Base-by-base conservation (phyloP, 2,113 vertebrate species). In the Lycocorax pyrrhopterus region DNA sequence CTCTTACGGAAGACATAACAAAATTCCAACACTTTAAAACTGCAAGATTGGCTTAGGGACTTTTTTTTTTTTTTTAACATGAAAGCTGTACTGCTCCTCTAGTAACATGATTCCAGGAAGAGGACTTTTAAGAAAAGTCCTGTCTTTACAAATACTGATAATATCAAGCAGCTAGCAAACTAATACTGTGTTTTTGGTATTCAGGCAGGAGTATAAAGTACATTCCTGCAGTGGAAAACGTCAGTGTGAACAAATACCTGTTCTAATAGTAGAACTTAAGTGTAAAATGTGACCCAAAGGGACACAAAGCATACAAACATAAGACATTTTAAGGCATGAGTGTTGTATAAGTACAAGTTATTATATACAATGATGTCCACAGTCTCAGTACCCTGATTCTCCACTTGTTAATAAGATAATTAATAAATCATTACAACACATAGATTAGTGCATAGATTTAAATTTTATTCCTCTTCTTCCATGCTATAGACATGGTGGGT, bases 131-230 rank as follows among this genome's bases (percentile, higher is more conserved):
- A 62, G 7, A 77, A 69, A 74, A 74, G 5, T 46, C 29, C 0
- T 4, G 13, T 23, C 2, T 69, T 90, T 80, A 62, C 4, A 39
- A 74, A 23, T 49, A 3, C 33, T 92, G 41, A 37, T 26, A 73
- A 27, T 72, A 44, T 4, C 4, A 22, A 80, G 4, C 3, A 77
- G 9, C 4, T 53, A 44, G 30, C 27, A 74, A 84, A 44, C 3
- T 8, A 37, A 7, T 3, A 56, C 7, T 2, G 0, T 4, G 4
- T 1, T 79, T 89, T 76, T 83, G 20, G 4, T 49, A 30, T 37
- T 88, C 12, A 20, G 22, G 26, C 12, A 73, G 23, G 2, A 73
- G 29, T 17, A 30, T 3, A 41, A 60, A 73, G 4, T 49, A 37
- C 6, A 14, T 49, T 83, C 30, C 46, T 60, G 12, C n/a, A 37